Evolutionary conservation across 2,113 vertebrate species (phyloP), one percentile per base, ranked within the genome.

Genomic region (Thymallus thymallus): DNA sequence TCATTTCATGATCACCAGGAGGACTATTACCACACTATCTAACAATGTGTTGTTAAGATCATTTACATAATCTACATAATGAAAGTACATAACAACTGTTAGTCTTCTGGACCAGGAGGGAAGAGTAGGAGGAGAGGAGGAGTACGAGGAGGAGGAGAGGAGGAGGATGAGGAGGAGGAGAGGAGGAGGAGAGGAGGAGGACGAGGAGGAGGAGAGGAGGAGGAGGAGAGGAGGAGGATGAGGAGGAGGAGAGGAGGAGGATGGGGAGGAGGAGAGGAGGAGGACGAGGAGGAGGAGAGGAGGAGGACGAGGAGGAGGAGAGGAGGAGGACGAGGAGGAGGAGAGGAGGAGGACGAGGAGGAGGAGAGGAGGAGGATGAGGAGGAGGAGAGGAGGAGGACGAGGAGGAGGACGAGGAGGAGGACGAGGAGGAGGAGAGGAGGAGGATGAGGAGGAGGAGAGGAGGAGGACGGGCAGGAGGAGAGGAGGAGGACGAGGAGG

Each of bases 1-100:
- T n/a, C n/a, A 97, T 95, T 98, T 98, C 97, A 98, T 96, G 96
- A 97, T 97, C 96, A 96, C 94, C 95, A 94, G 95, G 95, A 94
- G 94, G 95, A 96, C 14, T 98, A 99, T 98, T 95, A 97, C 95
- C 94, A 95, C 95, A 94, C 97, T 92, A n/a, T n/a, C n/a, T n/a
- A n/a, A 94, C 95, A 51, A 95, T 95, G 94, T 98, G 95, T 94
- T 98, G 95, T 94, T 98, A 97, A 97, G 94, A 94, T 94, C 96
- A 97, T 98, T 96, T 97, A 95, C 95, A 95, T 96, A 97, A 98
- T 98, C 96, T 97, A 95, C 95, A 95, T 96, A 98, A 97, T 98
- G 96, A 97, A 98, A 97, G 97, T 94, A 97, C 95, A 97, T 18
- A 51, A 51, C 1, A 51, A 51, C 48, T 18, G 48, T 51, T 96